Evolutionary conservation across 1,140 invertebrate genomes (phyloP), one percentile per base, ranked within the genome.

Genomic region (Metopolophium dirhodum): DNA sequence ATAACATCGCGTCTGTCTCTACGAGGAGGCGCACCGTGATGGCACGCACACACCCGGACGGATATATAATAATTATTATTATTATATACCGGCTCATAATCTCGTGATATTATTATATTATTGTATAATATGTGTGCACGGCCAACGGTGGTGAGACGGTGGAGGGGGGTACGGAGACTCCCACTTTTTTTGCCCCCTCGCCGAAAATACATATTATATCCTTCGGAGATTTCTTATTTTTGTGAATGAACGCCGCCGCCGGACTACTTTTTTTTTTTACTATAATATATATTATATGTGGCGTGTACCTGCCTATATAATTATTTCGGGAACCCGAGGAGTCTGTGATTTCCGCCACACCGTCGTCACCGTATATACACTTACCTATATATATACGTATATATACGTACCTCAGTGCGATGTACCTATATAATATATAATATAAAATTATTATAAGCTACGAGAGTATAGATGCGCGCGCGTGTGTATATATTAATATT

Each of bases 221-320:
- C 85, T 26, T 20, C 89, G 26, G 26, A 68, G 26, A 90, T 90
- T 90, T 45, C 23, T 90, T n/a, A 54, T 61, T 90, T 90, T 90
- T 90, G 89, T 90, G 89, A 90, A 90, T 90, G 89, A 90, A 90
- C 87, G 49, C 86, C 49, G 45, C 86, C 88, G 88, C 88, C 88
- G 54, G 61, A 90, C 54, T 90, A 57, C 35, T 57, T 89, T 89
- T 89, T 86, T 41, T 45, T 45, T 87, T 49, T 35, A 49, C 7
- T 49, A 47, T 2, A 47, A n/a, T 87, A 9, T 85, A 26, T 85
- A 41, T 85, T 45, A 85, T 85, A 26, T 35, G 7, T 23, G 22
- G 51, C 35, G 22, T 22, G 51, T 89, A n/a, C 61, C n/a, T n/a
- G 61, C 30, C 61, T 77, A 77, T 77, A 89, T 89, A 89, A 89